Conservation (phyloP, 2,797 vertebrate species). For the Podarcis siculus region DNA sequence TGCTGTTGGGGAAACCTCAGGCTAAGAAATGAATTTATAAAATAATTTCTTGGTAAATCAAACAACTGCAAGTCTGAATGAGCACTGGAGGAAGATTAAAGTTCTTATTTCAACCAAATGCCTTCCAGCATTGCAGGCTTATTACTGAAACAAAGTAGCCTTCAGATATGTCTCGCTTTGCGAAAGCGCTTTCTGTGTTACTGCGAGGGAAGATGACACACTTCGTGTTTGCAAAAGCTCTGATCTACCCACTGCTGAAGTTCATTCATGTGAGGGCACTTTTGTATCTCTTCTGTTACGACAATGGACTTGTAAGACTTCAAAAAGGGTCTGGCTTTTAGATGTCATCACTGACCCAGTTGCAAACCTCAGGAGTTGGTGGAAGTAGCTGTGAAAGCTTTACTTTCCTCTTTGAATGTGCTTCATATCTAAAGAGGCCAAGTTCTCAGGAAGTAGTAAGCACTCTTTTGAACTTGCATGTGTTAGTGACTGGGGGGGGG, state of each 20-base stretch:
- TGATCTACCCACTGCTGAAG: neutral
- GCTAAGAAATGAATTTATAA: conserved; percentile 52
- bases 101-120: conserved; percentile 10
- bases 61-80: conserved; percentile 46
- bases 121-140: neutral
- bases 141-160: conserved; percentile 21
- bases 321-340: conserved; percentile 8
- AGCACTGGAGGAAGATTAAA: conserved; percentile 31
- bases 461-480: neutral
- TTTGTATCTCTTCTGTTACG: conserved; percentile 10
- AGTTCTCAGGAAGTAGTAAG: neutral
- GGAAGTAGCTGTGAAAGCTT: conserved; percentile 13
- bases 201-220: neutral
- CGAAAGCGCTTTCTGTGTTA: neutral
- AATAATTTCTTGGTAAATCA: conserved; percentile 46
- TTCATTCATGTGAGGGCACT: conserved; percentile 10
- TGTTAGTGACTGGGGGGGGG: neutral
- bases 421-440: conserved; percentile 12
- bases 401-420: neutral
- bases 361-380: conserved; percentile 13
- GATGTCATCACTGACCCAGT: neutral
- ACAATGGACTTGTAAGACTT: neutral
- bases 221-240: conserved; percentile 15
- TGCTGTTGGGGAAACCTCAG: neutral
- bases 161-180: neutral